Conservation (phyloP, 2,888 invertebrate genomes). For the Eupithecia centaureata region DNA sequence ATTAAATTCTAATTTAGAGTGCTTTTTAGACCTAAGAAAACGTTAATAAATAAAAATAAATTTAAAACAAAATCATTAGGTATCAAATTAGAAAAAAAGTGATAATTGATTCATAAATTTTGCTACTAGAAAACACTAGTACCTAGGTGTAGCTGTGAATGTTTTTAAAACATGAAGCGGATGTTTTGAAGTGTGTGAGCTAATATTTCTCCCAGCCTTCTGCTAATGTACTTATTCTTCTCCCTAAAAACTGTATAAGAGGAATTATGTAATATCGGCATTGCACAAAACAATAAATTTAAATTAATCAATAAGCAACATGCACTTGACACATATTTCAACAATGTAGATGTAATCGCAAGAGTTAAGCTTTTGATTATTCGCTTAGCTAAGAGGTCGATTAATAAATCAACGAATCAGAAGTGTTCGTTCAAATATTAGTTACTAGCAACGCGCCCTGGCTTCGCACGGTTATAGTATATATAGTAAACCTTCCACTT, state of each 20-base stretch:
- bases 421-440: conserved; percentile 4
- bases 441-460: too few species aligned
- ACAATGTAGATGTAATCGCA: conserved; percentile 14
- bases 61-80: too few species aligned
- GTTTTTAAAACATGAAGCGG: conserved; percentile 1
- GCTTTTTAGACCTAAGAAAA: too few species aligned
- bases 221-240: conserved; percentile 3
- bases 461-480: too few species aligned
- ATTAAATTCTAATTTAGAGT: too few species aligned
- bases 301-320: conserved; percentile 1
- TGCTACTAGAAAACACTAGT: too few species aligned
- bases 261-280: background rate
- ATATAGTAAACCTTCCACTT: too few species aligned
- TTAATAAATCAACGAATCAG: conserved; percentile 3
- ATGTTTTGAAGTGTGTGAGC: background rate
- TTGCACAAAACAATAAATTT: conserved; percentile 3
- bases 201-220: background rate
- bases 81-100: too few species aligned
- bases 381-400: background rate
- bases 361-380: background rate
- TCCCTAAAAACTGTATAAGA: background rate
- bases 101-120: too few species aligned
- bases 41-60: too few species aligned
- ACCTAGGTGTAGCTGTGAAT: too few species aligned
- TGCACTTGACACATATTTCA: conserved; percentile 15